Evolutionary conservation across 2,797 vertebrate genomes (phyloP), one percentile per base, ranked within the genome.

Genomic region (Acanthurus lineatus): DNA sequence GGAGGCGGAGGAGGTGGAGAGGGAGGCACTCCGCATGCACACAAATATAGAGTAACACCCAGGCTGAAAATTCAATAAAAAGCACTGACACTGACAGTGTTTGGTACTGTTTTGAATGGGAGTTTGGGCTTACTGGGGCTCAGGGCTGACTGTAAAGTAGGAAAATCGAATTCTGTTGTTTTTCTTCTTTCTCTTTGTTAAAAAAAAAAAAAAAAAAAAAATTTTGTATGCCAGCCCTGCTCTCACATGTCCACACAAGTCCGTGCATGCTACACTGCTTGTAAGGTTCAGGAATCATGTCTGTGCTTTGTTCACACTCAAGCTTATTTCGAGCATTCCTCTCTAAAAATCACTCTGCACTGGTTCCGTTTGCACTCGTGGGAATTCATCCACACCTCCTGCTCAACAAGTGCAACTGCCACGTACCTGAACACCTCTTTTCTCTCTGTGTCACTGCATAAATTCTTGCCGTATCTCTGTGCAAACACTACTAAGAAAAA

Each of bases 31-130:
- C 76, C 63, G 73, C 75, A 84, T 83, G 82, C 84, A 92, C 91
- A 89, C 86, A 90, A 89, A 87, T 84, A 87, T 57, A 90, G 86
- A 90, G 87, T 88, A 90, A 90, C 87, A 89, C 86, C 82, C 77
- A 3, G 77, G 77, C 79, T 92, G 88, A 89, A 92, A 93, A 94
- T 91, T 86, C 90, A 90, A 92, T 92, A 93, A 90, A 92, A 91
- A 84, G 78, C 87, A 81, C 82, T 65, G 81, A 85, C 85, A 87
- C 79, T 76, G 90, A 88, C 84, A 77, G 85, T 68, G 86, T 67
- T 83, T 65, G 79, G 66, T 85, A 76, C 76, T 89, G 84, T 82
- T 91, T 89, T 91, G 90, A 92, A 91, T 90, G 76, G 82, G 76
- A 84, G 88, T 88, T 84, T 86, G 76, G 79, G 90, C 77, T 90